Evolutionary conservation across 2,797 vertebrate species (phyloP).

Genomic region (Intellagama lesueurii): DNA sequence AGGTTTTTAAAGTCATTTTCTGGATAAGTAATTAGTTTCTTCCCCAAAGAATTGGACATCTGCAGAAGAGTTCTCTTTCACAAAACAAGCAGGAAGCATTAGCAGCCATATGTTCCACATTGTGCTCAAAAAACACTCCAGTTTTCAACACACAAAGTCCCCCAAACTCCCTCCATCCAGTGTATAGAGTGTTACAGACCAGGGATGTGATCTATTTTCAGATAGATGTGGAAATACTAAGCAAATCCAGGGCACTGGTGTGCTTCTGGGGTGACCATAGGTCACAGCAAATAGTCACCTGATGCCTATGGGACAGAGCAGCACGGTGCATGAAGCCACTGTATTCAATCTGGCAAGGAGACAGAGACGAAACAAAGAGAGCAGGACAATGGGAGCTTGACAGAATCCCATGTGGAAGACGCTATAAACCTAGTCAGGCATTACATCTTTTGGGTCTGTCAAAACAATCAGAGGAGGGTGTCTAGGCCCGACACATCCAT

Average conservation of each 20-base stretch:
- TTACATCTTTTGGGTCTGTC: no score
- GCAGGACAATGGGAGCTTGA: neutral
- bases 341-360: neutral
- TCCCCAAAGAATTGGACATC: slow-evolving; percentile 9
- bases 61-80: neutral
- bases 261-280: no score
- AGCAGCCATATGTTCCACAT: neutral
- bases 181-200: neutral
- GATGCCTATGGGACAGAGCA: no score
- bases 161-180: neutral
- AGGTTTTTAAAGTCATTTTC: slow-evolving; percentile 49
- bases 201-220: no score
- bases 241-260: no score
- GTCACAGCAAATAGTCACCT: no score
- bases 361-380: no score
- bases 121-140: neutral
- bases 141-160: neutral
- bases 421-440: neutral
- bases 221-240: no score
- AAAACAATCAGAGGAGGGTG: no score
- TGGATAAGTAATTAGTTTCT: slow-evolving; percentile 15
- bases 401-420: neutral
- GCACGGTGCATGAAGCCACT: neutral
- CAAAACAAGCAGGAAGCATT: slow-evolving; percentile 26
- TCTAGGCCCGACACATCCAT: no score